A percentile compares a stretch with the other conserved stretches of the same genome.
These are phyloP conservation scores for Sebastes schlegelii DNA, from an alignment of 2,113 vertebrate genomes.

Conservation along the genomic window DNA sequence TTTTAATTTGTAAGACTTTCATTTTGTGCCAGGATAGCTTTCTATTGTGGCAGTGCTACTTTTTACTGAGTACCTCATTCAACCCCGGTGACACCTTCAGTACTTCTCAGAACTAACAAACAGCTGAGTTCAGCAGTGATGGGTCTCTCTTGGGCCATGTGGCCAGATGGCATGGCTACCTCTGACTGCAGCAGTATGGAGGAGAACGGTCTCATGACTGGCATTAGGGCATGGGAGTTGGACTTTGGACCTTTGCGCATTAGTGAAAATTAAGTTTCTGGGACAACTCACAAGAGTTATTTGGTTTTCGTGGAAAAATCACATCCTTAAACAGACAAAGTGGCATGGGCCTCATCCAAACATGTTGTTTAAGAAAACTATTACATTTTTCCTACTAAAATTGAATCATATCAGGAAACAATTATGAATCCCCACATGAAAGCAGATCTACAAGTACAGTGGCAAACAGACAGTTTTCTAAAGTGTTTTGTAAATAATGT, in stretches of 20 bases:
- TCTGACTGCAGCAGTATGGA: background rate
- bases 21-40: background rate
- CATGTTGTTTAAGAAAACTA: background rate
- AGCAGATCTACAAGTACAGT: background rate
- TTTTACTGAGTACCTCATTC: background rate
- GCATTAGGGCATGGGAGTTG: slow-evolving; percentile 47
- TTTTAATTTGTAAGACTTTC: background rate
- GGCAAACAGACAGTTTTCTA: background rate
- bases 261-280: slow-evolving; percentile 8
- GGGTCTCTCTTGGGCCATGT: background rate
- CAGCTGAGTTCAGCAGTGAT: background rate
- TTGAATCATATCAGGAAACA: background rate
- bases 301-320: background rate
- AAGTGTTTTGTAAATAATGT: background rate
- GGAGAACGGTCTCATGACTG: slow-evolving; percentile 42
- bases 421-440: background rate
- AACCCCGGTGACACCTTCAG: background rate
- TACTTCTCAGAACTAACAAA: background rate
- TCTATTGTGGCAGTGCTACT: background rate
- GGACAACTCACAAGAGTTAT: background rate
- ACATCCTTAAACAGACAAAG: background rate
- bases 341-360: background rate
- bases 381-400: background rate
- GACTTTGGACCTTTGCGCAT: slow-evolving; percentile 40
- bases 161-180: background rate